Percentiles rank a stretch among this genome's conserved stretches.
phyloP scores from a whole-genome alignment of 2,888 invertebrate species.

The Camponotus fellah region DNA sequence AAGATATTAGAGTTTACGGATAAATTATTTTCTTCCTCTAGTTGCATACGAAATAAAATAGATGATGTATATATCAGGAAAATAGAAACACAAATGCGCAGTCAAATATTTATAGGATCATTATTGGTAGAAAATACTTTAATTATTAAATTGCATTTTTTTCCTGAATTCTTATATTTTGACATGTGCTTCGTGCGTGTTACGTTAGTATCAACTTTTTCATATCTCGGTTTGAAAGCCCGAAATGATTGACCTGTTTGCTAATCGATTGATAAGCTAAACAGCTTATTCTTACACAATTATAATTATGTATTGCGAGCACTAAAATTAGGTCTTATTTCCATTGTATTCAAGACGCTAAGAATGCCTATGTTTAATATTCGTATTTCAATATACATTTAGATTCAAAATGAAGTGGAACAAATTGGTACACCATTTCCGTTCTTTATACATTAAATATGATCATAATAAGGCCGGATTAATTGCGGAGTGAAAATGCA shows the following conservation, averaged over 20 bases:
- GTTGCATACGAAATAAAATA: neutral
- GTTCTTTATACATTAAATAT: neutral
- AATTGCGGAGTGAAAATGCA: constrained; percentile 18
- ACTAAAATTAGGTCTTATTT: neutral
- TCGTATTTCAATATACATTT: neutral
- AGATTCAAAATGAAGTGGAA: neutral
- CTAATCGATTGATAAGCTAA: constrained; percentile 34
- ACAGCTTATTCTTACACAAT: constrained; percentile 22
- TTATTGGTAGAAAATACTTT: neutral
- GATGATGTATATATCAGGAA: neutral
- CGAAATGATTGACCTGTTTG: constrained; percentile 29
- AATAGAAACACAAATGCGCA: neutral
- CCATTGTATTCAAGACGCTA: neutral
- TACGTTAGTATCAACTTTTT: neutral
- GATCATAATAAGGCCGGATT: neutral
- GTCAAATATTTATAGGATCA: neutral
- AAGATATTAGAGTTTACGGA: constrained; percentile 35
- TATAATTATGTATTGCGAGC: constrained; percentile 15
- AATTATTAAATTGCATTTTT: neutral
- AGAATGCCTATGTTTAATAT: neutral
- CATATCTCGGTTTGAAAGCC: neutral
- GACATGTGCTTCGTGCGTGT: neutral
- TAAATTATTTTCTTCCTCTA: neutral
- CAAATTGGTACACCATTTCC: neutral
- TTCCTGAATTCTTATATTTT: neutral